Conservation (phyloP, 2,113 vertebrate genomes). For the Lophura nycthemera region DNA sequence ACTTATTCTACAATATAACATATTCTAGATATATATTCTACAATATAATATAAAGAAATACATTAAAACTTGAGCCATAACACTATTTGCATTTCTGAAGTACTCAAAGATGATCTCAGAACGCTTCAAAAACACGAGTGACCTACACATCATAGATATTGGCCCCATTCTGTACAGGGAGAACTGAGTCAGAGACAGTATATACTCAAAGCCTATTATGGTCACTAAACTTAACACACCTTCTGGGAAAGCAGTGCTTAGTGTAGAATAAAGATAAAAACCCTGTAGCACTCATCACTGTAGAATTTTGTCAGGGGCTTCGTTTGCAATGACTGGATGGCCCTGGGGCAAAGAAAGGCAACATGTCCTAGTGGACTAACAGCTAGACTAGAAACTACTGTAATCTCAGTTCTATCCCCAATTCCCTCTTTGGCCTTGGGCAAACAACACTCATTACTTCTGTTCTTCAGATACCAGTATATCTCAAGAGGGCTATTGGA, state of each 20-base stretch:
- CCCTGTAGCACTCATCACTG: conserved; percentile 23
- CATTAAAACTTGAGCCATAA: neutral
- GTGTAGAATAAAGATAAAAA: conserved; percentile 30
- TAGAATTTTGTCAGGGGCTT: conserved; percentile 23
- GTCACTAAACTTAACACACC: conserved; percentile 36
- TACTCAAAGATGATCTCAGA: neutral
- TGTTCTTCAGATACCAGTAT: conserved; percentile 53
- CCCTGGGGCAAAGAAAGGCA: conserved; percentile 59
- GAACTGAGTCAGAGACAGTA: conserved; percentile 8
- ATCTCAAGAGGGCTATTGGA: conserved; percentile 52
- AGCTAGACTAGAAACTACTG: conserved; percentile 52
- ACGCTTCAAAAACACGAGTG: neutral
- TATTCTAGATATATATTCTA: neutral
- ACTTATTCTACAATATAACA: neutral
- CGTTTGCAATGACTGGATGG: conserved; percentile 37
- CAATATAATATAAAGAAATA: neutral
- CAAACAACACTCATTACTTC: conserved; percentile 66
- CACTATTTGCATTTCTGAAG: conserved; percentile 24
- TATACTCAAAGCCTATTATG: conserved; percentile 38
- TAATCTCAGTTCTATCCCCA: conserved; percentile 46
- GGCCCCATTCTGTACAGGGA: neutral
- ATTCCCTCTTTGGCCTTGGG: conserved; percentile 66
- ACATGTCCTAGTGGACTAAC: conserved; percentile 11
- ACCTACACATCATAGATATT: neutral
- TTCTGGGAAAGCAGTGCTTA: neutral